Evolutionary conservation across 2,113 vertebrate genomes (phyloP).

Genomic region (Natator depressus): DNA sequence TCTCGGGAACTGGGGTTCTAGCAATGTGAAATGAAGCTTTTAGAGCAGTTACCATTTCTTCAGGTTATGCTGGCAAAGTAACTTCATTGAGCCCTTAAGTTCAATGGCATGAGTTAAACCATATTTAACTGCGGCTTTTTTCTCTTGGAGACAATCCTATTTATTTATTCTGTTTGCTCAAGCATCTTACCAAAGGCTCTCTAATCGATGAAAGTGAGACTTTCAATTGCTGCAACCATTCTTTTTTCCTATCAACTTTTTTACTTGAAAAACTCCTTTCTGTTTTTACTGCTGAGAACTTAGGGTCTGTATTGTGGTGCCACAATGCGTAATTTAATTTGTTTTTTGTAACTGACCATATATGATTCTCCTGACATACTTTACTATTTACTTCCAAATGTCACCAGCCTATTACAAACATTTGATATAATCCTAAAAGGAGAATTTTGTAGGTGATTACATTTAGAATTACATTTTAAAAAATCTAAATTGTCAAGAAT

Average conservation of each 20-base stretch:
- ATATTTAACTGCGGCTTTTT: too few relatives aligned
- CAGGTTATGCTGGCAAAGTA: neutral
- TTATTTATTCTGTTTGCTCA: neutral
- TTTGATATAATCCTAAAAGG: neutral
- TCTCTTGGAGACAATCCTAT: neutral
- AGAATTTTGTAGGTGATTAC: neutral
- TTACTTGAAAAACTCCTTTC: neutral
- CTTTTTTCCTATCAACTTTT: neutral
- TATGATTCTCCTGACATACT: neutral
- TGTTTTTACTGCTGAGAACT: neutral
- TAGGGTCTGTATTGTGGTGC: neutral
- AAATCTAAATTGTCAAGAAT: conserved; percentile 1
- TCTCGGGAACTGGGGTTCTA: neutral
- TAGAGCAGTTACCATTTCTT: neutral
- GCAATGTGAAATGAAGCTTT: neutral
- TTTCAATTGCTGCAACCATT: neutral
- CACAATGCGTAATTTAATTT: neutral
- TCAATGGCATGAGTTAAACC: too few relatives aligned
- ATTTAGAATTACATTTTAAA: neutral
- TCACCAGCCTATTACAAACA: neutral
- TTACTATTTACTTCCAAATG: neutral
- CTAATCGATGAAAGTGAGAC: neutral
- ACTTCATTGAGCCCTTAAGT: neutral
- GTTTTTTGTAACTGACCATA: neutral
- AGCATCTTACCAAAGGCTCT: neutral